These are phyloP conservation scores for Temnothorax rugatulus DNA, from an alignment of 2,888 invertebrate genomes.

Conservation along the genomic window DNA sequence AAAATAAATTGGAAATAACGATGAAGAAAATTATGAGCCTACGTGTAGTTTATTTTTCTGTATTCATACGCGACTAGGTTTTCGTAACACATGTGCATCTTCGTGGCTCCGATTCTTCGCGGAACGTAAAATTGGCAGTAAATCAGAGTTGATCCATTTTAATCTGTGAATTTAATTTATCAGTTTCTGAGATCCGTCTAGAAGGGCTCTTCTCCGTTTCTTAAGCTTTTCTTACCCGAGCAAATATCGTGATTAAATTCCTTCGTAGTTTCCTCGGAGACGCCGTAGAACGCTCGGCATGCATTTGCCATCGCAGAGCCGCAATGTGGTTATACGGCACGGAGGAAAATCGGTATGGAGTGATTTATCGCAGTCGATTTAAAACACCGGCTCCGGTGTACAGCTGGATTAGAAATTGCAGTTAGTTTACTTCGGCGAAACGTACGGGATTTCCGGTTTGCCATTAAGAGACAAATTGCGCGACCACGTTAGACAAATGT, in stretches of 20 bases:
- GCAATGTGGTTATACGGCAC: conserved; percentile 25
- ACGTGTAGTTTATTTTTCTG: not conserved
- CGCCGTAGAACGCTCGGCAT: not conserved
- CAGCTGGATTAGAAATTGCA: conserved; percentile 68
- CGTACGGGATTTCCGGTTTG: conserved; percentile 64
- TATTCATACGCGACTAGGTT: not conserved
- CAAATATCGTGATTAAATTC: conserved; percentile 51
- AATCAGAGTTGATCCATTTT: conserved; percentile 12
- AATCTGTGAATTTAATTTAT: conserved; percentile 26
- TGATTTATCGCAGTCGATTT: conserved; percentile 53
- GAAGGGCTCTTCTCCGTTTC: not conserved
- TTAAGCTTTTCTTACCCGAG: conserved; percentile 33
- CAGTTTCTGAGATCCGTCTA: not conserved
- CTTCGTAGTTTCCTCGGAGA: conserved; percentile 18
- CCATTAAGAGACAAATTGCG: conserved; percentile 69
- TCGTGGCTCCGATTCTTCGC: not conserved
- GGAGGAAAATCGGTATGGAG: conserved; percentile 44
- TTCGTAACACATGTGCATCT: not conserved
- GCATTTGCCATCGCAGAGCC: conserved; percentile 18
- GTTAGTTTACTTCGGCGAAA: conserved; percentile 62
- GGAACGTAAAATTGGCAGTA: not conserved
- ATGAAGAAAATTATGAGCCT: not conserved
- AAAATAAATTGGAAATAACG: not conserved
- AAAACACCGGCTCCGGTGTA: conserved; percentile 34
- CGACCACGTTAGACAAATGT: conserved; percentile 63